phyloP scores from a whole-genome alignment of 1,140 invertebrate genomes.

The Ips nitidus region DNA sequence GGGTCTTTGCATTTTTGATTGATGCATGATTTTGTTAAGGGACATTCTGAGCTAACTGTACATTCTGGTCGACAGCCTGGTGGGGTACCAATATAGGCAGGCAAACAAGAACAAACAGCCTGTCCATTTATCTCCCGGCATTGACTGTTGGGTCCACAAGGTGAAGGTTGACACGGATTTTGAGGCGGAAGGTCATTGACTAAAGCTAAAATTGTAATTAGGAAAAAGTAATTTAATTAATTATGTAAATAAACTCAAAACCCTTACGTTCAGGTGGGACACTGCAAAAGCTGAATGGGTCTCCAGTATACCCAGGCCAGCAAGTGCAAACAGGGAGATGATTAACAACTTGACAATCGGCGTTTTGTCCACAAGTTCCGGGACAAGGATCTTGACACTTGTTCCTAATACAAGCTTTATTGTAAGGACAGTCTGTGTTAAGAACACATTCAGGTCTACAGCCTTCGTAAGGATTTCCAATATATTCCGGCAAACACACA shows the following conservation, averaged over 20 bases:
- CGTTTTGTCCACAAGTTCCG: conserved; percentile 66
- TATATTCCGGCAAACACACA: conserved; percentile 66
- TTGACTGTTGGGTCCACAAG: conserved; percentile 66
- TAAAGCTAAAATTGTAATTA: conserved; percentile 46
- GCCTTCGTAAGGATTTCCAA: conserved; percentile 72
- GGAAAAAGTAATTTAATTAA: background rate
- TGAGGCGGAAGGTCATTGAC: conserved; percentile 39
- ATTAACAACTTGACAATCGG: conserved; percentile 62
- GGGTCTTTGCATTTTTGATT: conserved; percentile 65
- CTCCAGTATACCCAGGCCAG: conserved; percentile 60
- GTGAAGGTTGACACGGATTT: conserved; percentile 69
- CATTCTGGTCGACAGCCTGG: conserved; percentile 64
- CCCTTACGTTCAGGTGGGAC: conserved; percentile 43
- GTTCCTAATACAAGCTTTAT: conserved; percentile 61
- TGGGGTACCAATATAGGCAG: conserved; percentile 60
- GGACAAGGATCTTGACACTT: conserved; percentile 68
- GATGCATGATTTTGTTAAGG: conserved; percentile 61
- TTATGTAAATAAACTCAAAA: no score
- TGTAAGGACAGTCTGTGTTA: conserved; percentile 64
- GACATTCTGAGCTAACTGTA: conserved; percentile 64
- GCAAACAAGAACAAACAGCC: conserved; percentile 63
- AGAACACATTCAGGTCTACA: conserved; percentile 67
- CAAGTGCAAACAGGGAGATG: conserved; percentile 62
- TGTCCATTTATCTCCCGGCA: conserved; percentile 54
- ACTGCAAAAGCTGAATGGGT: conserved; percentile 62